Base-by-base conservation (phyloP, 2,888 invertebrate genomes). In the Pristionchus exspectatus region DNA sequence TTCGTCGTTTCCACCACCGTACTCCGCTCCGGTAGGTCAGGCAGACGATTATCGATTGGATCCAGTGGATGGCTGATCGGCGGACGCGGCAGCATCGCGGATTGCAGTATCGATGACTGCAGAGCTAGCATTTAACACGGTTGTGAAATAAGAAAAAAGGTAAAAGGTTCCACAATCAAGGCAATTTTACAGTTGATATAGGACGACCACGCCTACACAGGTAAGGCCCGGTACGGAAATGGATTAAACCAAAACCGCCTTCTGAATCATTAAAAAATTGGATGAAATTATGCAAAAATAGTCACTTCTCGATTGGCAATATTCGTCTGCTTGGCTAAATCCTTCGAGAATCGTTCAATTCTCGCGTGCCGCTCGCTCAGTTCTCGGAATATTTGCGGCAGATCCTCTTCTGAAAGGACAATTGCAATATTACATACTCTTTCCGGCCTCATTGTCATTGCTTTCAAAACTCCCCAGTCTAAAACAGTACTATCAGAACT, bases 261-360 rank as follows among this genome's bases (percentile, higher is more conserved):
- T 38, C 38, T 38, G 5, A 38, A 38, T 38, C 38, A 50, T 50
- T 50, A 50, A 12, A 50, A 50, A 9, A 9, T 50, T 50, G 44
- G 10, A 10, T 50, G 12, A 50, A 50, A 50, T 50, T 50, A 24
- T 44, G 14, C 2, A 44, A 85, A 24, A 59, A n/a, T n/a, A 59
- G 18, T 59, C 33, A 85, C 84, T 59, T 85, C 84, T 85, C 84
- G 38, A 56, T 56, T 59, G 9, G 84, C 84, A 0, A 85, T 85
- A 59, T 85, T 85, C 59, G 50, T 59, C 50, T 69, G 66, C 30
- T 87, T 69, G 21, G 77, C 88, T 0, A 77, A 12, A 59, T 56
- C 54, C 59, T 88, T 88, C 14, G 88, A 88, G 56, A 74, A 88
- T 88, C 38, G 18, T 30, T 88, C 88, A 27, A 88, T 88, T 38